A percentile compares a stretch with the other conserved stretches of the same genome.
Evolutionary conservation across 2,797 vertebrate genomes (phyloP).

Genomic region (Manis crassicaudata): DNA sequence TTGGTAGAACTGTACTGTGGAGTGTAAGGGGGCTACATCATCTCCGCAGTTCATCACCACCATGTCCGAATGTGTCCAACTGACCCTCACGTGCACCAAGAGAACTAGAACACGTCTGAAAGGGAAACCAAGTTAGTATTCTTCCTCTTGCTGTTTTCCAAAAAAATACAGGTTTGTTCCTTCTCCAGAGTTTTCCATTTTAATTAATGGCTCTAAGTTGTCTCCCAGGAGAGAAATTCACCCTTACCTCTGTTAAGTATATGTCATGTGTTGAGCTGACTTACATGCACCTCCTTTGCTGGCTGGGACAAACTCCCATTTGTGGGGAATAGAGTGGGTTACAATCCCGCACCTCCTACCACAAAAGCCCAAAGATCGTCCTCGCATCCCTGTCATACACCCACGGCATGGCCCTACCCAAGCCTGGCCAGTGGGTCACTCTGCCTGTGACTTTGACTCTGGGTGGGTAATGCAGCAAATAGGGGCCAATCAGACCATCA

Average conservation of each 20-base stretch:
- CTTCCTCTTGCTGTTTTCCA: background rate
- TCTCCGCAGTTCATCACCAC: background rate
- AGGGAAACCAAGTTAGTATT: background rate
- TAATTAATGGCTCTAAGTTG: background rate
- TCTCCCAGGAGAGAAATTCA: background rate
- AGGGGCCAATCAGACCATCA: background rate
- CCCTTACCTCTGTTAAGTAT: background rate
- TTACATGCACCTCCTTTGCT: background rate
- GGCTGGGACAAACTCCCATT: too few relatives aligned
- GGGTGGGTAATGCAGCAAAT: background rate
- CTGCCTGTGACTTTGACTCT: background rate
- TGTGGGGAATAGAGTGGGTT: background rate
- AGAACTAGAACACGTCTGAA: background rate
- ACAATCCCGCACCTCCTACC: background rate
- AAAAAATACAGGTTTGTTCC: background rate
- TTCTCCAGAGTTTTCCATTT: background rate
- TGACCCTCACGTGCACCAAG: background rate
- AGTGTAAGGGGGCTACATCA: too few relatives aligned
- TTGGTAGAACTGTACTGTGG: too few relatives aligned
- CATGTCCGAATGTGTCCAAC: rapidly evolving
- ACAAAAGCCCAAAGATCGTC: background rate
- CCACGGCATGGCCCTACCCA: background rate
- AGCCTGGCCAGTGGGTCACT: background rate
- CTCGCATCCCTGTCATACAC: background rate
- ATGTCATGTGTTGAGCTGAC: too few relatives aligned